Evolutionary conservation across 2,113 vertebrate species (phyloP).

Genomic region (Epinephelus moara): DNA sequence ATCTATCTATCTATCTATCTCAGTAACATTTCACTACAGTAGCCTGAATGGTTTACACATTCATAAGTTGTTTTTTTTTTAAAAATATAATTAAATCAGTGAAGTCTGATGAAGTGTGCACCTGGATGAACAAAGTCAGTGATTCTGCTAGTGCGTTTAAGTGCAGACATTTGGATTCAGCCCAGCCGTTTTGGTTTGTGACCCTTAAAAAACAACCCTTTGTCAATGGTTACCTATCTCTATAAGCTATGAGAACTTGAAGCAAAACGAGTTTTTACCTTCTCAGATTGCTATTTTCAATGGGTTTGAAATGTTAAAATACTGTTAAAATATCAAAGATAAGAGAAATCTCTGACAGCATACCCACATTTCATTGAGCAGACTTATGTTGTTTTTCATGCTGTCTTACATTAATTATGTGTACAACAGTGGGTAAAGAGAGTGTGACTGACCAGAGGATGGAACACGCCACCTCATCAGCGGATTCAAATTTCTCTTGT

Average conservation of each 20-base stretch:
- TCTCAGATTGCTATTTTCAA: neutral
- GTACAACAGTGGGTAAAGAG: conserved; percentile 23
- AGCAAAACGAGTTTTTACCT: neutral
- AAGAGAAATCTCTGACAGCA: neutral
- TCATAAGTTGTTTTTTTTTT: too few relatives aligned
- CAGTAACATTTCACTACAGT: too few relatives aligned
- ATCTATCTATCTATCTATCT: too few relatives aligned
- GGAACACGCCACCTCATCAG: neutral
- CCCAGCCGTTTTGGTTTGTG: neutral
- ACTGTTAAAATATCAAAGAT: neutral
- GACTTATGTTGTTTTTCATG: neutral
- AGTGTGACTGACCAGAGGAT: conserved; percentile 13
- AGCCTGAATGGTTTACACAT: too few relatives aligned
- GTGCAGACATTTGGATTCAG: too few relatives aligned
- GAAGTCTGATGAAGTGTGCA: too few relatives aligned
- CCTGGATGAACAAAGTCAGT: too few relatives aligned
- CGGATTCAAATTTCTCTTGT: conserved; percentile 23
- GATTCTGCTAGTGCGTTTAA: too few relatives aligned
- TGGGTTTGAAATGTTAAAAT: neutral
- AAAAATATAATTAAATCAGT: too few relatives aligned
- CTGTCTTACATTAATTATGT: conserved; percentile 16
- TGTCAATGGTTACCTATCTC: neutral
- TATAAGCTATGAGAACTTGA: neutral
- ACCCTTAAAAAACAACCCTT: neutral
- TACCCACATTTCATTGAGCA: neutral